Conservation (phyloP, 2,797 vertebrate genomes). For the Syndactyla subalaris region DNA sequence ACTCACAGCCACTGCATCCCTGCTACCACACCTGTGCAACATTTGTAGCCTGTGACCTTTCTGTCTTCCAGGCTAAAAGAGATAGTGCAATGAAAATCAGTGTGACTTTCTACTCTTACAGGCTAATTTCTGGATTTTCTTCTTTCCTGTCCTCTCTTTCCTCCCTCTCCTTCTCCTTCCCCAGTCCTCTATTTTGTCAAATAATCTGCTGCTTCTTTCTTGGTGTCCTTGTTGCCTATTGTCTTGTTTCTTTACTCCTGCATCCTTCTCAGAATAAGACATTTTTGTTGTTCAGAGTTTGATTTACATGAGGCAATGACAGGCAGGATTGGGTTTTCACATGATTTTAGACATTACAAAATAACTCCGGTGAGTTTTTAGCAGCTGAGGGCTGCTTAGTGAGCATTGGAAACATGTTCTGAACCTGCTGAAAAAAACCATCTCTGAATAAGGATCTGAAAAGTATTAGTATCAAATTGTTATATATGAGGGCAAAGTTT, state of each 20-base stretch:
- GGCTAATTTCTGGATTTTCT: not conserved
- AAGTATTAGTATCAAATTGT: not conserved
- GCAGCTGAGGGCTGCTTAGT: not conserved
- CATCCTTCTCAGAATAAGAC: not conserved
- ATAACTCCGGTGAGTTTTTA: not conserved
- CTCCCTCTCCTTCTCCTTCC: not conserved
- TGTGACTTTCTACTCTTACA: not conserved
- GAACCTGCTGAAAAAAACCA: slow-evolving; percentile 16
- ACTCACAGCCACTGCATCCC: not conserved
- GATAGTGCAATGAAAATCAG: not conserved
- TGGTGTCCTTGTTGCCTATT: rapidly evolving
- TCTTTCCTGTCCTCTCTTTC: not conserved
- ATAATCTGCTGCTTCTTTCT: not conserved
- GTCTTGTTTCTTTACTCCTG: not conserved
- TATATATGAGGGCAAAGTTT: not conserved
- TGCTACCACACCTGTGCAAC: not conserved
- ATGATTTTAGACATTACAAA: not conserved
- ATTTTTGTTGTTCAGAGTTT: not conserved
- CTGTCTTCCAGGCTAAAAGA: not conserved
- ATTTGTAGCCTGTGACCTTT: not conserved
- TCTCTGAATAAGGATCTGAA: not conserved
- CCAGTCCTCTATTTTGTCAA: not conserved
- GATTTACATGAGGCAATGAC: not conserved
- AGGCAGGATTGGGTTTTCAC: not conserved
- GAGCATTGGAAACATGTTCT: not conserved